These are phyloP conservation scores for Eudemis profundana DNA, from an alignment of 2,888 invertebrate genomes.

Conservation along the genomic window DNA sequence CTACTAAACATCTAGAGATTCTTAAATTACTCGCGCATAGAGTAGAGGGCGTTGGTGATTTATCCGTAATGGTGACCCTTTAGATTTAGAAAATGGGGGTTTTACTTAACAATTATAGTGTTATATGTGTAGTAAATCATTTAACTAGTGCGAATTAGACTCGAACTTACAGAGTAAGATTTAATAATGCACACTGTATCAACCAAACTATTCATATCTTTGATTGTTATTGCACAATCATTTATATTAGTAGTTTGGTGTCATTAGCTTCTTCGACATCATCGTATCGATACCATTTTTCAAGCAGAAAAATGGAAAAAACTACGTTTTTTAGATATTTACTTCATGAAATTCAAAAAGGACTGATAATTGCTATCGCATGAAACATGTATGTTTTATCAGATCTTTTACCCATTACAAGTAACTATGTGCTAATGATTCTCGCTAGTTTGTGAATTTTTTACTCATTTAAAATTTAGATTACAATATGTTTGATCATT, in stretches of 20 bases:
- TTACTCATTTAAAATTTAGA: too few relatives aligned
- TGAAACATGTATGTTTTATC: too few relatives aligned
- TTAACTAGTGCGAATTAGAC: conserved; percentile 47
- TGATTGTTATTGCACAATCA: conserved; percentile 45
- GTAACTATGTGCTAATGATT: too few relatives aligned
- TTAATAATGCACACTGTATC: conserved; percentile 43
- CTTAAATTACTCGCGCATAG: conserved; percentile 12
- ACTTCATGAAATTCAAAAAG: background rate
- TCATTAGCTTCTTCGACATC: conserved; percentile 65
- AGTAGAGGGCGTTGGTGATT: conserved; percentile 27
- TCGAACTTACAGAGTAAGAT: conserved; percentile 56
- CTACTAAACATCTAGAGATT: conserved; percentile 24
- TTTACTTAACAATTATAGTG: conserved; percentile 13
- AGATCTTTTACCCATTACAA: too few relatives aligned
- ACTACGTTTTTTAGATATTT: background rate
- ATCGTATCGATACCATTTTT: conserved; percentile 46
- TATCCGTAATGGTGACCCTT: conserved; percentile 23
- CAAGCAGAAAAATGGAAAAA: background rate
- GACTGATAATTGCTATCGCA: conserved; percentile 8
- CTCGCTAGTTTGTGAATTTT: too few relatives aligned
- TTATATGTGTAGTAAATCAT: conserved; percentile 44
- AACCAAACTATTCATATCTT: conserved; percentile 49
- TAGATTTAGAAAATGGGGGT: conserved; percentile 28
- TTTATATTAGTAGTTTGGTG: conserved; percentile 53
- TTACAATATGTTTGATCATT: too few relatives aligned